Evolutionary conservation across 2,888 invertebrate species (phyloP).

Genomic region (Platerodrilus igneus): DNA sequence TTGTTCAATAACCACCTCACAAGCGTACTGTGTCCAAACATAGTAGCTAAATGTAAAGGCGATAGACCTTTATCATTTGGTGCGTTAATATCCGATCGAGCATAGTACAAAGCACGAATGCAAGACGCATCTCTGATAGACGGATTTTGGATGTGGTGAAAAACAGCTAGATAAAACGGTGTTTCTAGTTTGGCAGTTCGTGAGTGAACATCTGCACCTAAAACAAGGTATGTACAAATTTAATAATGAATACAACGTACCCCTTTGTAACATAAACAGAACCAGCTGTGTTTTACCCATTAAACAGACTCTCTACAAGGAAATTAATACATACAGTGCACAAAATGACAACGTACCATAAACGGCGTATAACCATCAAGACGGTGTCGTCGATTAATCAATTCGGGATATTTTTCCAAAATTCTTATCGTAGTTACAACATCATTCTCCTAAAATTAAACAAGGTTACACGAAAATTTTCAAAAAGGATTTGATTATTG

Average conservation of each 20-base stretch:
- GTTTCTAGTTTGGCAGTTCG: conserved; percentile 36
- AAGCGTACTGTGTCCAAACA: conserved; percentile 38
- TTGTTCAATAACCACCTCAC: conserved; percentile 38
- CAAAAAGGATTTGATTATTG: too few species aligned
- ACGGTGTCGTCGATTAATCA: conserved; percentile 16
- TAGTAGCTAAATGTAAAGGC: conserved; percentile 39
- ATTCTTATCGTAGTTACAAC: conserved; percentile 20
- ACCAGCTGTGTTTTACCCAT: conserved; percentile 37
- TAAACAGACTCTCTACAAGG: conserved; percentile 35
- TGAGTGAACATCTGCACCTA: conserved; percentile 34
- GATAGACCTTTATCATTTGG: conserved; percentile 34
- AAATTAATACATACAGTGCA: neutral
- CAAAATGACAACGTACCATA: conserved; percentile 25
- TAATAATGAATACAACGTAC: conserved; percentile 1
- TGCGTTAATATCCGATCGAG: conserved; percentile 40
- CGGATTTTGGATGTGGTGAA: conserved; percentile 34
- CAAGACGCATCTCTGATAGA: conserved; percentile 36
- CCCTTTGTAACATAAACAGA: conserved; percentile 31
- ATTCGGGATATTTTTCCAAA: conserved; percentile 28
- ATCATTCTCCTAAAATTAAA: conserved; percentile 15
- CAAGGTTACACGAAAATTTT: neutral
- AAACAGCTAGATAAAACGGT: conserved; percentile 38
- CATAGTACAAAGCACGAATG: conserved; percentile 37
- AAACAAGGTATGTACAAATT: conserved; percentile 9
- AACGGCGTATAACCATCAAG: conserved; percentile 26